Evolutionary conservation across 2,113 vertebrate species (phyloP).

Genomic region (Rattus norvegicus): GRCr8 NC_086019.1:96329001-96329500

Average conservation of each 20-base stretch:
- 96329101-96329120: neutral
- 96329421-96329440: neutral
- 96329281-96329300: neutral
- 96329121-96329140: neutral
- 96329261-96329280: neutral
- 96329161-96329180: neutral
- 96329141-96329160: neutral
- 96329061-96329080: no score
- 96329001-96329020: rapidly evolving
- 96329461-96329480: neutral
- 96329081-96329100: no score
- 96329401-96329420: neutral
- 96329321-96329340: neutral
- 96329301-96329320: no score
- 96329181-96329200: neutral
- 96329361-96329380: neutral
- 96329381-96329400: neutral
- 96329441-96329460: neutral
- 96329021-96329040: rapidly evolving
- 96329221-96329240: neutral
- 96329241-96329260: neutral
- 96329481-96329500: neutral
- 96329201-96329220: rapidly evolving
- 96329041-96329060: neutral
- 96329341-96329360: neutral